A percentile compares a stretch with the other conserved stretches of the same genome.
These are phyloP conservation scores for Pristis pectinata DNA, from an alignment of 2,797 vertebrate species.

Conservation along the genomic window DNA sequence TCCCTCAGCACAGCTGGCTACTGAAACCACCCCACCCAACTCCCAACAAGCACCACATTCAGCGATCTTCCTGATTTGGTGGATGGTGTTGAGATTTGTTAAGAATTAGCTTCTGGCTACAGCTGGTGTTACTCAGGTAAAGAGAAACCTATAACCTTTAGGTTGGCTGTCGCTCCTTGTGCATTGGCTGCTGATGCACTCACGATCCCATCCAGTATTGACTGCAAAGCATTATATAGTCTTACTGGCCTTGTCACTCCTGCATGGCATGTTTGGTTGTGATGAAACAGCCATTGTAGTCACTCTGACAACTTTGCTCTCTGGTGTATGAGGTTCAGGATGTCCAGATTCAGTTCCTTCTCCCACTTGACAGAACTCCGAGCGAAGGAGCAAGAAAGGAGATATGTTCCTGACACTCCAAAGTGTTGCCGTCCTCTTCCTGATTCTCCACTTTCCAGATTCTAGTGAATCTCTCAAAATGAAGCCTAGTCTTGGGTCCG, in stretches of 20 bases:
- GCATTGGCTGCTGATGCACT: not conserved
- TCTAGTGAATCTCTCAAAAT: not conserved
- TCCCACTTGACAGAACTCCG: not conserved
- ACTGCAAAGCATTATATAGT: not conserved
- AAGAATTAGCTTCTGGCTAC: not conserved
- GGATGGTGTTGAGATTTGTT: not conserved
- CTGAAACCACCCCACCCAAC: not conserved
- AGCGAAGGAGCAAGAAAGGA: not conserved
- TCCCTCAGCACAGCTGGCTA: not conserved
- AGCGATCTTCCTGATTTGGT: not conserved
- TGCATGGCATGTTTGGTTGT: not conserved
- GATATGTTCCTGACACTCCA: not conserved
- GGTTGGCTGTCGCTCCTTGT: not conserved
- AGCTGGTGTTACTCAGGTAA: not conserved
- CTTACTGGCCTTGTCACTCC: not conserved
- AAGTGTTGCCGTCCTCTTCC: not conserved
- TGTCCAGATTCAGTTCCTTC: not conserved
- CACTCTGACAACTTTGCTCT: not conserved
- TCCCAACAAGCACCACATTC: not conserved
- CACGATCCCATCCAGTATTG: not conserved
- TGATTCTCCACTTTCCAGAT: not conserved
- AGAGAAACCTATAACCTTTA: not conserved
- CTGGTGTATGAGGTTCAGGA: not conserved
- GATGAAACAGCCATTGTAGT: not conserved
- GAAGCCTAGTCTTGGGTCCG: not conserved